Conservation (phyloP, 2,113 vertebrate genomes). For the Bothrops jararaca region DNA sequence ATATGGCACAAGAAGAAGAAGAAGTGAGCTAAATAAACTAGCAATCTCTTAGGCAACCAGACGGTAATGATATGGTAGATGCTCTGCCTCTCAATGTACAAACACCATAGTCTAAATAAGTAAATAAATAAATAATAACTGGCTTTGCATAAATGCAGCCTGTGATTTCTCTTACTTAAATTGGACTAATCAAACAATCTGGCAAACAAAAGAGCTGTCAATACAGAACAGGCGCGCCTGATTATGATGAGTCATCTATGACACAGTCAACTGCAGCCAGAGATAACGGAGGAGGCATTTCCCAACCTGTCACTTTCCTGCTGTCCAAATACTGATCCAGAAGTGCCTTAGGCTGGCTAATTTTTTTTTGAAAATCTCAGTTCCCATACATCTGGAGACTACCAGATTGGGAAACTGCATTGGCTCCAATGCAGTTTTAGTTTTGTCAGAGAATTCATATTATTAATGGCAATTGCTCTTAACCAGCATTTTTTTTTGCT, state of each 20-base stretch:
- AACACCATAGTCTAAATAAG: too few species aligned
- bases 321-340: background rate
- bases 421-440: background rate
- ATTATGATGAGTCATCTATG: background rate
- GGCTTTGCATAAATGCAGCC: background rate
- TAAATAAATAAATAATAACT: background rate
- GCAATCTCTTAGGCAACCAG: too few species aligned
- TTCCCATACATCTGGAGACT: background rate
- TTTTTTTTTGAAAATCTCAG: background rate
- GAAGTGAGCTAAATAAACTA: too few species aligned
- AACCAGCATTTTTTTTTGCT: background rate
- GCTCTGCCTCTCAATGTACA: background rate
- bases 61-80: background rate
- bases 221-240: background rate
- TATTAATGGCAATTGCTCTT: background rate
- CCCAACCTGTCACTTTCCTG: background rate
- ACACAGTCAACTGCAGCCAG: background rate
- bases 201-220: background rate
- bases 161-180: background rate
- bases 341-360: background rate
- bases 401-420: background rate
- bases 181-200: background rate
- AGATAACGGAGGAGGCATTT: background rate
- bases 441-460: background rate
- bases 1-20: too few species aligned